Percentiles rank a stretch among this genome's conserved stretches.
phyloP scores from a whole-genome alignment of 1,140 invertebrate genomes.

The Aphelenchoides fujianensis region DNA sequence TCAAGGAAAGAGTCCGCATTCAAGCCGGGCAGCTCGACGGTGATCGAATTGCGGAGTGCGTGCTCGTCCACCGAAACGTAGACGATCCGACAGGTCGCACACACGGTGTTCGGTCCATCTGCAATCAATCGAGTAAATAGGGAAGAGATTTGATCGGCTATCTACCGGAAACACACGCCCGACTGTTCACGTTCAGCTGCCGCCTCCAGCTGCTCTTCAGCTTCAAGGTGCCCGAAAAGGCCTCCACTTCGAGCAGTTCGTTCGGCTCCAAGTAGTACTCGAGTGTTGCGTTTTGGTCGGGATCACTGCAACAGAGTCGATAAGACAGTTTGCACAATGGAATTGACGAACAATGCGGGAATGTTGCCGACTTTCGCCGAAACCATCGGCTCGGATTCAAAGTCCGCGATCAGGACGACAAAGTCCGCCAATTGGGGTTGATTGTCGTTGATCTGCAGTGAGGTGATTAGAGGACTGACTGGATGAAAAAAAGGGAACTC shows the following conservation, averaged over 20 bases:
- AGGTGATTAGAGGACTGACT: background rate
- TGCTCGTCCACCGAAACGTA: conserved; percentile 78
- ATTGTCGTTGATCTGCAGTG: conserved; percentile 52
- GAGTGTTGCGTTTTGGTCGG: conserved; percentile 60
- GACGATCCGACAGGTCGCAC: conserved; percentile 68
- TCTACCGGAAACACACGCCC: conserved; percentile 87
- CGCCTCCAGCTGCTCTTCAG: conserved; percentile 79
- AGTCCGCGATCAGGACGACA: conserved; percentile 47
- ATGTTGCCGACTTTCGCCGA: conserved; percentile 46
- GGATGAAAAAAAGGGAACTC: no score
- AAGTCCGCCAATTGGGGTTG: conserved; percentile 54
- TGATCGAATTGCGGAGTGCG: conserved; percentile 90
- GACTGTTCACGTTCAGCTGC: conserved; percentile 84
- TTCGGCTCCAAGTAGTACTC: conserved; percentile 57
- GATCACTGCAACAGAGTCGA: conserved; percentile 57
- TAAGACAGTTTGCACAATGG: no score
- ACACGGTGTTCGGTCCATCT: conserved; percentile 67
- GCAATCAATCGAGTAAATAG: no score
- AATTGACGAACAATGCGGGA: conserved; percentile 56
- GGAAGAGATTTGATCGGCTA: no score
- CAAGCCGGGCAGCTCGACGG: conserved; percentile 86
- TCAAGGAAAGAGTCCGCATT: conserved; percentile 87
- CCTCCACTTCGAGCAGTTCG: conserved; percentile 51
- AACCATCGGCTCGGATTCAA: conserved; percentile 36
- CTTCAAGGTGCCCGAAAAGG: conserved; percentile 39